Evolutionary conservation across 64 coral and sea anemone species (phyloP).

Genomic region (Acropora yongei): DNA sequence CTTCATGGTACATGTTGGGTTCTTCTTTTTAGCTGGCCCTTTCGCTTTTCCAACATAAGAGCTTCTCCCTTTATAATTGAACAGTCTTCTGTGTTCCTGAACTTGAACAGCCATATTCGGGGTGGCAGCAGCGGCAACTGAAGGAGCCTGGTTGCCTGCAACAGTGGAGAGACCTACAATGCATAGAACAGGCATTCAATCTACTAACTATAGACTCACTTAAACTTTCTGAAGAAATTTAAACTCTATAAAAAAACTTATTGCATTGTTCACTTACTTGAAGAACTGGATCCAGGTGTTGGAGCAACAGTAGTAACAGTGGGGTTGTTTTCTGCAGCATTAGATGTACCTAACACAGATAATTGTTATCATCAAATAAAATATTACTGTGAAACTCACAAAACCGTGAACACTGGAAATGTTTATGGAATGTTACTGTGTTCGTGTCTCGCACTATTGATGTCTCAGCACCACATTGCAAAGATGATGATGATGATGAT

Average conservation of each 20-base stretch:
- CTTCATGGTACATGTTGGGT: slow-evolving; percentile 47
- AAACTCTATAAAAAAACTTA: neutral
- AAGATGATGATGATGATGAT: too few relatives aligned
- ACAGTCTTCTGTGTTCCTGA: slow-evolving; percentile 43
- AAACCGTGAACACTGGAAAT: neutral
- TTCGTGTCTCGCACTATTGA: neutral
- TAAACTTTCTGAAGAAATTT: neutral
- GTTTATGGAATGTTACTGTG: neutral
- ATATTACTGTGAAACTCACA: neutral
- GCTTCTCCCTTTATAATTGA: slow-evolving; percentile 40
- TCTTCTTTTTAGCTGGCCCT: slow-evolving; percentile 24
- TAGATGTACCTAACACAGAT: neutral
- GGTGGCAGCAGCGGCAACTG: neutral
- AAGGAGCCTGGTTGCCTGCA: neutral
- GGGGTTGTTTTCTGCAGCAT: neutral
- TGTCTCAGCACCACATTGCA: too few relatives aligned
- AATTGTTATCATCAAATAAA: neutral
- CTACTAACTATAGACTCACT: neutral
- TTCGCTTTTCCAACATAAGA: slow-evolving; percentile 52
- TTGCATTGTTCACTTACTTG: neutral
- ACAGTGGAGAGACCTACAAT: neutral
- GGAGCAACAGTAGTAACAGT: neutral
- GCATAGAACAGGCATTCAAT: neutral
- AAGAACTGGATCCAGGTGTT: neutral
- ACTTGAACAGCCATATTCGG: slow-evolving; percentile 28